These are phyloP conservation scores for Oostethus manadensis DNA, from an alignment of 2,113 vertebrate species.

Conservation along the genomic window DNA sequence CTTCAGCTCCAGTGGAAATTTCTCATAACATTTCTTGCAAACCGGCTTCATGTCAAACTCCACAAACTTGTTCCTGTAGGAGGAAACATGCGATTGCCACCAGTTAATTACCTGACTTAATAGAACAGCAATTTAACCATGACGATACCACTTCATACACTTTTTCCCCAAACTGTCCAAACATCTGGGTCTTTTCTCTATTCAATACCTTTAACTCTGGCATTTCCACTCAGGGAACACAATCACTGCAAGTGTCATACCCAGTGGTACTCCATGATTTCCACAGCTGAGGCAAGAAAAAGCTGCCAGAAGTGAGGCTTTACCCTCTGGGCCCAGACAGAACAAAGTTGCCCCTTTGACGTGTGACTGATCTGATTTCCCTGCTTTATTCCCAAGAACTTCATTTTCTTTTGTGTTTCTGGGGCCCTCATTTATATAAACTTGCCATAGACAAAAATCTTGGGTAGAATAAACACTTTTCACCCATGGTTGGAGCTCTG, in stretches of 20 bases:
- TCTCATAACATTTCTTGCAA: constrained; percentile 99
- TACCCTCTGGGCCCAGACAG: constrained; percentile 35
- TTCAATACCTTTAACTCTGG: constrained; percentile 9
- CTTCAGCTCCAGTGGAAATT: constrained; percentile 97
- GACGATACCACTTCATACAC: not conserved
- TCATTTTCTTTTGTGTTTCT: constrained; percentile 27
- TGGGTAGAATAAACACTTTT: no score
- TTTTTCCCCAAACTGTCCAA: no score
- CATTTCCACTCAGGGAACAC: constrained; percentile 27
- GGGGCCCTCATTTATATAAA: not conserved
- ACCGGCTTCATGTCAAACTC: constrained; percentile 99
- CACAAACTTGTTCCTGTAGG: constrained; percentile 96
- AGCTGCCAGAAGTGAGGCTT: constrained; percentile 44
- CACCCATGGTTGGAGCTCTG: not conserved
- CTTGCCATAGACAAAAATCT: no score
- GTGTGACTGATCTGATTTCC: constrained; percentile 40
- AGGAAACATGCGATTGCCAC: not conserved
- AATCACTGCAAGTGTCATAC: constrained; percentile 29
- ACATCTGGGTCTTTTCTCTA: constrained; percentile 10
- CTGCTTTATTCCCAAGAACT: constrained; percentile 22
- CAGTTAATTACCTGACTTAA: not conserved
- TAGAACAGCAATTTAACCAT: not conserved
- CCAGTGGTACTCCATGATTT: constrained; percentile 15
- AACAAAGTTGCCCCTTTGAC: constrained; percentile 31
- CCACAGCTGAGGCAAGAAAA: constrained; percentile 34